Evolutionary conservation across 2,888 invertebrate genomes (phyloP).

Genomic region (Nezara viridula): DNA sequence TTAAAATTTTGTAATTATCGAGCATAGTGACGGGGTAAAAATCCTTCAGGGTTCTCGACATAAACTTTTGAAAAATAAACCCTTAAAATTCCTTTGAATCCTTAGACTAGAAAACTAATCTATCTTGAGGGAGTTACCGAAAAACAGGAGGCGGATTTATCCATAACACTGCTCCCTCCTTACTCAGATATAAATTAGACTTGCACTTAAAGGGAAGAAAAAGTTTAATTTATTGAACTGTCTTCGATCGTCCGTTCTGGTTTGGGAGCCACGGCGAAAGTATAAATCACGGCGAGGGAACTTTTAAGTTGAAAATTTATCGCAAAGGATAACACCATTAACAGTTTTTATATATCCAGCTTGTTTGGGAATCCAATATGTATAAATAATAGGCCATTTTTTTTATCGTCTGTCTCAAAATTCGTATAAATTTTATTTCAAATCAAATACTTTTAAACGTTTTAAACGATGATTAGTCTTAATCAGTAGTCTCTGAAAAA

Average conservation of each 20-base stretch:
- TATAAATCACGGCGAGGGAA: not conserved
- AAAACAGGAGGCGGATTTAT: not conserved
- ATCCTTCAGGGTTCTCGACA: no score
- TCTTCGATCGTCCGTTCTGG: slow-evolving; percentile 21
- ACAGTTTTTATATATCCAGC: no score
- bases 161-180: not conserved
- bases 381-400: no score
- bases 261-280: not conserved
- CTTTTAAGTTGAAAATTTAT: slow-evolving; percentile 13
- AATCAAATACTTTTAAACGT: no score
- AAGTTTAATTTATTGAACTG: slow-evolving; percentile 8
- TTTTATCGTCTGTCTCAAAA: no score
- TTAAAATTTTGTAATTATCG: no score
- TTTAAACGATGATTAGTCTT: no score
- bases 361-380: no score
- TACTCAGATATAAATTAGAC: not conserved
- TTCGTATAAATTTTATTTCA: no score
- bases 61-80: no score
- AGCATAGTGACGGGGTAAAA: no score
- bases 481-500: no score
- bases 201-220: slow-evolving; percentile 1
- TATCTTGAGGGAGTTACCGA: not conserved
- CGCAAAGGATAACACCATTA: not conserved
- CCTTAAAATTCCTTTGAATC: not conserved
- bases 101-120: not conserved